Evolutionary conservation across 1,140 invertebrate species (phyloP).

Genomic region (Bombus sibiricus): DNA sequence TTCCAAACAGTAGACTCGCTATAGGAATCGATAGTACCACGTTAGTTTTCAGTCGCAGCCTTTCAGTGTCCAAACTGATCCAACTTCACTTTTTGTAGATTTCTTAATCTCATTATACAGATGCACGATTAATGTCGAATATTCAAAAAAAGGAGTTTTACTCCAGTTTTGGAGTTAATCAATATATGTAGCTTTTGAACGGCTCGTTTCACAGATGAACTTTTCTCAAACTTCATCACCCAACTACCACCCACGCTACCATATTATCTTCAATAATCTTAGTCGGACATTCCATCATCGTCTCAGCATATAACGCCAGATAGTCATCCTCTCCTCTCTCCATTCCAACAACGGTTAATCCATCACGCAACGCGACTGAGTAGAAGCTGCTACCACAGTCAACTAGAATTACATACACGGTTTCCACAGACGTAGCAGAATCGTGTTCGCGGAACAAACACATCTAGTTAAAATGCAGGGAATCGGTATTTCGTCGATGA

Average conservation of each 20-base stretch:
- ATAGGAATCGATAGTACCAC: not conserved
- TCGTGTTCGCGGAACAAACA: not conserved
- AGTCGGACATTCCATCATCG: not conserved
- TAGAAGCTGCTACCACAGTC: not conserved
- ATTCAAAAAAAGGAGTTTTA: too few relatives aligned
- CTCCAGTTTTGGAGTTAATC: too few relatives aligned
- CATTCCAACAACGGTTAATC: conserved; percentile 17
- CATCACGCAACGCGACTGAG: not conserved
- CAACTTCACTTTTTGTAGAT: too few relatives aligned
- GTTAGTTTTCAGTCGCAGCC: too few relatives aligned
- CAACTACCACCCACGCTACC: not conserved
- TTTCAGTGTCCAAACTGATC: not conserved
- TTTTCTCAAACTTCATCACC: not conserved
- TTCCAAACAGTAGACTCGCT: not conserved
- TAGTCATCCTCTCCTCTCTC: not conserved
- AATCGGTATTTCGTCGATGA: conserved; percentile 47
- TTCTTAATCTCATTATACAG: too few relatives aligned
- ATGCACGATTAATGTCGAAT: too few relatives aligned
- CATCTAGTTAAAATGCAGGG: conserved; percentile 30
- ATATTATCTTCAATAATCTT: not conserved
- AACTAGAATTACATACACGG: conserved; percentile 5
- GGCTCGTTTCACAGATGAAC: not conserved
- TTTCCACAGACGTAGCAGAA: not conserved
- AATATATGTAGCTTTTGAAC: too few relatives aligned
- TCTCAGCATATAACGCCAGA: not conserved